Conservation (phyloP, 2,888 invertebrate species). For the Lapara coniferarum region DNA sequence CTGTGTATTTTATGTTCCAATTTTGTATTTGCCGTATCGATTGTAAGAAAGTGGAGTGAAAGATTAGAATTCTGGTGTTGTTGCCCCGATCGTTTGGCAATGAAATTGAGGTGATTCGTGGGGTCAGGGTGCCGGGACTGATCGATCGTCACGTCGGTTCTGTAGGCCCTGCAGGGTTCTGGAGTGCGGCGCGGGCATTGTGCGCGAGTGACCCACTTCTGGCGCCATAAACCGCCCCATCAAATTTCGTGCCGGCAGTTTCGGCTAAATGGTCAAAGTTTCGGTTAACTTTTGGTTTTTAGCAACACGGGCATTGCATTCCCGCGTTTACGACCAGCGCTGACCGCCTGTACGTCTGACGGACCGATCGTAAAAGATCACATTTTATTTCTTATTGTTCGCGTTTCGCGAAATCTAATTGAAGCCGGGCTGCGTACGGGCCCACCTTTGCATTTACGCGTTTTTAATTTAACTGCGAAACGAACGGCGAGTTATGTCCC, state of each 20-base stretch:
- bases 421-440: slow-evolving; percentile 63
- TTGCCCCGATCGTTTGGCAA: slow-evolving; percentile 45
- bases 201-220: slow-evolving; percentile 72
- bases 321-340: slow-evolving; percentile 72
- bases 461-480: slow-evolving; percentile 76
- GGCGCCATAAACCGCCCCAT: slow-evolving; percentile 69
- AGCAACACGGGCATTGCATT: slow-evolving; percentile 72
- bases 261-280: slow-evolving; percentile 56
- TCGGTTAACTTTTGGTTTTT: slow-evolving; percentile 67
- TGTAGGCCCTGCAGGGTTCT: slow-evolving; percentile 31
- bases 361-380: slow-evolving; percentile 76
- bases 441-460: slow-evolving; percentile 71
- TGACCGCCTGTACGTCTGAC: slow-evolving; percentile 69
- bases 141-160: neutral
- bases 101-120: slow-evolving; percentile 34
- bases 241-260: slow-evolving; percentile 66
- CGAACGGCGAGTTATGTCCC: slow-evolving; percentile 70
- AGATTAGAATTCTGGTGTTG: slow-evolving; percentile 23
- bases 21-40: slow-evolving; percentile 63
- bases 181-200: slow-evolving; percentile 37
- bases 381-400: slow-evolving; percentile 83
- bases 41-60: slow-evolving; percentile 49
- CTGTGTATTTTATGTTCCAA: slow-evolving; percentile 62
- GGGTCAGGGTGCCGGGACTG: slow-evolving; percentile 35
- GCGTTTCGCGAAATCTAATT: slow-evolving; percentile 81